phyloP scores from a whole-genome alignment of 2,797 vertebrate genomes.

The Darevskia mixta region DNA sequence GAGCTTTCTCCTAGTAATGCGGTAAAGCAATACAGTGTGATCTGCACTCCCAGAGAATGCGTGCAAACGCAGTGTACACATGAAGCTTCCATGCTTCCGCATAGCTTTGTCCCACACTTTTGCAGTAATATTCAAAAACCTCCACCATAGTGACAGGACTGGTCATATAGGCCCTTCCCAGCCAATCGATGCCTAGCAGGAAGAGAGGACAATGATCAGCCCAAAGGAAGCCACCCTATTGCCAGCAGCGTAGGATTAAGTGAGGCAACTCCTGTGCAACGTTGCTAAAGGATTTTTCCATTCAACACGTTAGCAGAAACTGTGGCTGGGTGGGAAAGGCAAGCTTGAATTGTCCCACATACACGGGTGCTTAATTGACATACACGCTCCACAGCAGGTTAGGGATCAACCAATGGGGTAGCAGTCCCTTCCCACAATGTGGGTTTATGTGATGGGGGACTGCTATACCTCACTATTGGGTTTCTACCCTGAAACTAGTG shows the following conservation, averaged over 20 bases:
- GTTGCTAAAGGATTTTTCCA: not conserved
- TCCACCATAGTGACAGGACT: not conserved
- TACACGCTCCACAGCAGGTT: not conserved
- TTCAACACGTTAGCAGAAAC: not conserved
- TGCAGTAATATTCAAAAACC: not conserved
- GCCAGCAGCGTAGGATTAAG: not conserved
- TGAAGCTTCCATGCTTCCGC: not conserved
- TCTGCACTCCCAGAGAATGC: not conserved
- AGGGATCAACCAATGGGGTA: not conserved
- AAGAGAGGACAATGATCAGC: not conserved
- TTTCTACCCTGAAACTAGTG: not conserved
- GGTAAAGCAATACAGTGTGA: too few species aligned
- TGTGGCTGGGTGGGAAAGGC: not conserved
- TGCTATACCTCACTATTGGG: not conserved
- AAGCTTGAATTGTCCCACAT: not conserved
- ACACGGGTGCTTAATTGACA: not conserved
- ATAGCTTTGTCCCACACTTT: not conserved
- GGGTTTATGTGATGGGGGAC: not conserved
- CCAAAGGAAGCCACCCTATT: not conserved
- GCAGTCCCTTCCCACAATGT: not conserved
- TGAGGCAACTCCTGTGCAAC: not conserved
- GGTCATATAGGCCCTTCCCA: too few species aligned
- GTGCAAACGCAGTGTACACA: not conserved
- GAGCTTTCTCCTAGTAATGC: too few species aligned
- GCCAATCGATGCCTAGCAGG: not conserved